These are phyloP conservation scores for Steinernema scapterisci DNA, from an alignment of 2,888 invertebrate species.

Conservation along the genomic window DNA sequence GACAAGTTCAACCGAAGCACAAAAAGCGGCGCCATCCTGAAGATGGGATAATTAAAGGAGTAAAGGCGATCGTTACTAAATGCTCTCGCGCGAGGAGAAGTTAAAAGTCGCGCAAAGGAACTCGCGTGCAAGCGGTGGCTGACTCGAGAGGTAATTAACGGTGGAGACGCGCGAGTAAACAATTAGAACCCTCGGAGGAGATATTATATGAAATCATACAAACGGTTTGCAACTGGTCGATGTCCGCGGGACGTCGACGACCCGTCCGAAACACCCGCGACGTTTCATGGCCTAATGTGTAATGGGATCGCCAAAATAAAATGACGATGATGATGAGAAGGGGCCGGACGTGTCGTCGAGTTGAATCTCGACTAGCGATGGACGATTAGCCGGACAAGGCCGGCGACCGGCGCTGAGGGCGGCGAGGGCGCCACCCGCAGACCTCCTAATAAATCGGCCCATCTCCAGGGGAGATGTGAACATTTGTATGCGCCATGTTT, in stretches of 20 bases:
- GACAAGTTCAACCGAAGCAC: not conserved
- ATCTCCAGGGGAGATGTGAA: constrained; percentile 31
- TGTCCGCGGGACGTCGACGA: not conserved
- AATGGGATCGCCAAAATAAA: constrained; percentile 28
- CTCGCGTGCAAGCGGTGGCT: constrained; percentile 5
- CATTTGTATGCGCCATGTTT: not conserved
- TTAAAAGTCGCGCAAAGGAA: constrained; percentile 6
- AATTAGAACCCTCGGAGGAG: constrained; percentile 14
- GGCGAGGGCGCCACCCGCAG: not conserved
- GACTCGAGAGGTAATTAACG: constrained; percentile 31
- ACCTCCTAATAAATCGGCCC: constrained; percentile 26
- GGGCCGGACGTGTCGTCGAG: constrained; percentile 23
- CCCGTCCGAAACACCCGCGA: not conserved
- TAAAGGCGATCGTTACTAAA: not conserved
- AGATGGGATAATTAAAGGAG: not conserved
- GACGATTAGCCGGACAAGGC: constrained; percentile 9
- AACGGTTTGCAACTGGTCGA: not conserved
- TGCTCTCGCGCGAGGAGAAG: not conserved
- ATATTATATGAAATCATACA: not conserved
- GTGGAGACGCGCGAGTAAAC: constrained; percentile 28
- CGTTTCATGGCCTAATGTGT: constrained; percentile 28
- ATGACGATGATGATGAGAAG: constrained; percentile 12
- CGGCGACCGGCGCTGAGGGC: not conserved
- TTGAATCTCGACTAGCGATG: constrained; percentile 25
- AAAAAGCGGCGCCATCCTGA: not conserved